Percentiles rank a stretch among this genome's conserved stretches.
Conservation (phyloP, 2,888 invertebrate genomes). For the Ptilodon capucinus region DNA sequence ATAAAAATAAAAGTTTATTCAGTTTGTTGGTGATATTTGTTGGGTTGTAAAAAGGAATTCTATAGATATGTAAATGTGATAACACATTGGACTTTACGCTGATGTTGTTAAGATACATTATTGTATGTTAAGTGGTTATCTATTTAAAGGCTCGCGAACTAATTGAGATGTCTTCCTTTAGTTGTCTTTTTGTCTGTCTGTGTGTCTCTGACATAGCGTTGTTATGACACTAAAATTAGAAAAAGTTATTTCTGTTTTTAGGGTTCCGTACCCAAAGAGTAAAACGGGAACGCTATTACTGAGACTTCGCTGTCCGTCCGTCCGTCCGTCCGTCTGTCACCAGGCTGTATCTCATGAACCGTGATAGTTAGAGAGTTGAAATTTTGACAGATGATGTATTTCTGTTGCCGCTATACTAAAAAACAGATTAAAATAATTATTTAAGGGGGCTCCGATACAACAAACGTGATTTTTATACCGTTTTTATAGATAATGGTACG, state of each 20-base stretch:
- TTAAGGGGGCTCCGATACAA: no score
- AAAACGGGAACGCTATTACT: no score
- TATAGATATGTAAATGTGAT: constrained; percentile 16
- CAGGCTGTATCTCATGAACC: no score
- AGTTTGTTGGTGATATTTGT: constrained; percentile 11
- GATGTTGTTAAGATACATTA: constrained; percentile 21
- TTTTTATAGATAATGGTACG: no score
- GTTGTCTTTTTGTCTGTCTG: constrained; percentile 55
- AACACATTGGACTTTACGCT: constrained; percentile 15
- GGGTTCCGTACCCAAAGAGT: not conserved
- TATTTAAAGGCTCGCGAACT: constrained; percentile 69
- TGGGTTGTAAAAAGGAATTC: constrained; percentile 50
- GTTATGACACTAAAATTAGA: not conserved
- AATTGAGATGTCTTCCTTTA: constrained; percentile 76
- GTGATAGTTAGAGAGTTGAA: no score
- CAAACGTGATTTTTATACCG: no score
- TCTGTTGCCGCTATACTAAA: no score
- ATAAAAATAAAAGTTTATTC: constrained; percentile 31
- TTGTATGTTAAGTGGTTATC: constrained; percentile 38
- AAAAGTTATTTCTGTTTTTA: not conserved
- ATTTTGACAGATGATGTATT: no score
- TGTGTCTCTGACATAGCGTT: constrained; percentile 40
- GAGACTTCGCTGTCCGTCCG: no score
- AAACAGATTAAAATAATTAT: no score
- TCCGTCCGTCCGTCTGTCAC: no score